Conservation (phyloP, 1,140 invertebrate species). For the Drosophila asahinai region DNA sequence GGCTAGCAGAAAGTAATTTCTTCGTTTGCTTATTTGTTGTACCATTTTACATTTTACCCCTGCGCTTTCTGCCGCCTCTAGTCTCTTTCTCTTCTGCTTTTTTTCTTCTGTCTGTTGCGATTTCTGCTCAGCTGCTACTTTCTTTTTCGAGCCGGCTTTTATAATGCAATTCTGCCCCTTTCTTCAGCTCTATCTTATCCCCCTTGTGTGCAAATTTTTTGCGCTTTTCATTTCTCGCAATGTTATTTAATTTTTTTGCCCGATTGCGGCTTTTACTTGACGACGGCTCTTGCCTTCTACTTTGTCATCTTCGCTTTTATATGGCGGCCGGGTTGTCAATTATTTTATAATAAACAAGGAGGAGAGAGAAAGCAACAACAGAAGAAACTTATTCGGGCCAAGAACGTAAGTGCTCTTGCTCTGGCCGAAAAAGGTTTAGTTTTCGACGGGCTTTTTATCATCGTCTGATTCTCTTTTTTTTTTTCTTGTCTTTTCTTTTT, state of each 20-base stretch:
- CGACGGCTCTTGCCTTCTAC: conserved; percentile 51
- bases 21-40: conserved; percentile 14
- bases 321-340: conserved; percentile 60
- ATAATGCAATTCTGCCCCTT: conserved; percentile 28
- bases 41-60: not conserved
- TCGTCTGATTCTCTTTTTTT: not conserved
- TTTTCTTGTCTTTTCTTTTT: conserved; percentile 6
- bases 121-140: conserved; percentile 63
- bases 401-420: conserved; percentile 58
- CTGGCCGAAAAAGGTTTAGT: conserved; percentile 31
- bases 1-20: conserved; percentile 31
- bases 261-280: conserved; percentile 50
- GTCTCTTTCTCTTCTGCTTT: conserved; percentile 13
- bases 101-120: conserved; percentile 23
- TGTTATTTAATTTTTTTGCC: conserved; percentile 50
- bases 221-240: conserved; percentile 62
- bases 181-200: not conserved
- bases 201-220: conserved; percentile 42
- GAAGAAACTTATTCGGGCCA: conserved; percentile 61
- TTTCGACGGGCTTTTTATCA: conserved; percentile 9
- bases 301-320: conserved; percentile 55
- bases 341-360: conserved; percentile 72
- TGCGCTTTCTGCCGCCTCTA: conserved; percentile 6
- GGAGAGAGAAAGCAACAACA: conserved; percentile 23
- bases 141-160: conserved; percentile 63